Percentiles rank a stretch among this genome's conserved stretches.
phyloP scores from a whole-genome alignment of 2,888 invertebrate genomes.

The Colostygia pectinataria region DNA sequence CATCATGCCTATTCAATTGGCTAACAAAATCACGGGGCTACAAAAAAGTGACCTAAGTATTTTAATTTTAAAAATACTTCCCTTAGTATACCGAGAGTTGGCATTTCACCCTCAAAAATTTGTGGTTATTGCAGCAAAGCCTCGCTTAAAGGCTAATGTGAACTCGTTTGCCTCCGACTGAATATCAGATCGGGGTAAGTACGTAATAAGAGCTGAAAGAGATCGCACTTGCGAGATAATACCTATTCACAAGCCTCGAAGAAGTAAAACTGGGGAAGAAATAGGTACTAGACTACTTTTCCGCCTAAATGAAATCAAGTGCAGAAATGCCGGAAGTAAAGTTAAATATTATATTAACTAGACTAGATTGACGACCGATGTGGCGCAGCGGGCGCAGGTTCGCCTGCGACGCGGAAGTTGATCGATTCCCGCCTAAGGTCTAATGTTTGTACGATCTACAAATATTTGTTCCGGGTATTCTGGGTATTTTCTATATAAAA shows the following conservation, averaged over 20 bases:
- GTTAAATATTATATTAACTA: no score
- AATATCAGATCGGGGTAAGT: slow-evolving; percentile 20
- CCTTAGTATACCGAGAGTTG: background rate
- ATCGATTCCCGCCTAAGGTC: no score
- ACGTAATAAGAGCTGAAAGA: slow-evolving; percentile 21
- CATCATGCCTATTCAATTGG: no score
- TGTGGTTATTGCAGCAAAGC: slow-evolving; percentile 14
- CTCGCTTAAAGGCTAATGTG: slow-evolving; percentile 20
- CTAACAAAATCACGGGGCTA: no score
- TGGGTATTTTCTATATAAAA: no score
- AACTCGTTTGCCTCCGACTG: slow-evolving; percentile 14
- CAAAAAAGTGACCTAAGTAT: background rate
- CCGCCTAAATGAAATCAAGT: no score
- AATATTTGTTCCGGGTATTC: no score
- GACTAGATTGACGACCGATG: no score
- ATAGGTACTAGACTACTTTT: no score
- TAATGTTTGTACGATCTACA: no score
- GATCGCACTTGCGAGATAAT: slow-evolving; percentile 17
- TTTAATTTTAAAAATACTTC: background rate
- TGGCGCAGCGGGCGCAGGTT: no score
- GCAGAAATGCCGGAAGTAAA: background rate
- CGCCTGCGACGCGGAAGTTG: no score
- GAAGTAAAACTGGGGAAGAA: background rate
- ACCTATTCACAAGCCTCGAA: background rate
- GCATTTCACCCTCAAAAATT: background rate